Evolutionary conservation across 2,888 invertebrate genomes (phyloP), one percentile per base, ranked within the genome.

Genomic region (Tenodera sinensis): DNA sequence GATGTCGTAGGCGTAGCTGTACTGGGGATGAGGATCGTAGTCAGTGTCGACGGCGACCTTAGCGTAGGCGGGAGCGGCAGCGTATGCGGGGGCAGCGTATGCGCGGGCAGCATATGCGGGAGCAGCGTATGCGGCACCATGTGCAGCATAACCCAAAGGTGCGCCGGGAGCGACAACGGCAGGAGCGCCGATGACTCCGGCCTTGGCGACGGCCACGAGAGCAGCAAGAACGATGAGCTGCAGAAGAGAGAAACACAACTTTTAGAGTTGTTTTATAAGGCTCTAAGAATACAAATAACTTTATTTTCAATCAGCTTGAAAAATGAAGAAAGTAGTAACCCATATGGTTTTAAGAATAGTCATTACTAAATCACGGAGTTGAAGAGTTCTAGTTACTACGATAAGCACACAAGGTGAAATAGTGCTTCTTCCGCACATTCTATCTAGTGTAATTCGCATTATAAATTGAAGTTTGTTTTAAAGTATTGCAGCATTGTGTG

Each of bases 1-100:
- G 83, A 95, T 94, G 92, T 94, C 94, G 91, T 95, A 95, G 90
- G 94, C 94, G 93, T 93, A 95, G 91, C 93, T 94, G 93, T 95
- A 95, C 91, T 94, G 94, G 88, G 95, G 95, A 92, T 95, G 94
- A 83, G 95, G 94, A 92, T 94, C 95, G 91, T 93, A 93, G 89
- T 92, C 92, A 88, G 92, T 91, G 89, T 90, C 91, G 89, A 91
- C 91, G 84, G 91, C 91, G 30, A 90, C 89, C 83, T 84, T 83
- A 90, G 88, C 90, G 89, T 89, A 90, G 90, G 91, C 90, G 12
- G 90, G 90, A n/a, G 91, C 90, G 89, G 90, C 90, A 54, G 90
- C 90, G 85, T 90, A 90, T 54, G 47, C 81, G n/a, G 90, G 91
- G 81, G 90, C 91, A 71, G 91, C 91, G 71, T 88, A 90, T 28